Evolutionary conservation across 2,113 vertebrate species (phyloP).

Genomic region (Rhegmatorhina hoffmannsi): DNA sequence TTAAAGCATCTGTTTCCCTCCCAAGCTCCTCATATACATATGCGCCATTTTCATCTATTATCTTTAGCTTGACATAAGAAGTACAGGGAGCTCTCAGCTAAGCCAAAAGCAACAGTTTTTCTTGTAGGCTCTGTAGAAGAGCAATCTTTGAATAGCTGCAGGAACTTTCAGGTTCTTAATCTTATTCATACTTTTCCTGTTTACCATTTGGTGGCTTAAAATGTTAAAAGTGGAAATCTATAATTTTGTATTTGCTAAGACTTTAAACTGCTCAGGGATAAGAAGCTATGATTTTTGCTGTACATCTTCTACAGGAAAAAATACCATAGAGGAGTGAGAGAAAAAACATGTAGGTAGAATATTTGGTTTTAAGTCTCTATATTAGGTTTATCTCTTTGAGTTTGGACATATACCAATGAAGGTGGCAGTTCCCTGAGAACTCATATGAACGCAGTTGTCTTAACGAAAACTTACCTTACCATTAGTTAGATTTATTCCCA

Average conservation of each 20-base stretch:
- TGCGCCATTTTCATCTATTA: slow-evolving; percentile 30
- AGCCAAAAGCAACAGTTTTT: slow-evolving; percentile 35
- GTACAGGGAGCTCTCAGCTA: neutral
- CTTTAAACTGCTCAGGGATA: neutral
- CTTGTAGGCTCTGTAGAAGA: neutral
- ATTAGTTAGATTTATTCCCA: neutral
- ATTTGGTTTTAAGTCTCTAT: neutral
- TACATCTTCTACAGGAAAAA: neutral
- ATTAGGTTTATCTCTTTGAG: neutral
- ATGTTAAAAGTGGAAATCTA: neutral
- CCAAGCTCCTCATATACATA: neutral
- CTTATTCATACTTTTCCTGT: neutral
- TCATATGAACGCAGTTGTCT: neutral
- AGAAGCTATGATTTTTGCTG: neutral
- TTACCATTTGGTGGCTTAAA: slow-evolving; percentile 13
- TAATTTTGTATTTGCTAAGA: neutral
- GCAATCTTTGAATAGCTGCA: slow-evolving; percentile 11
- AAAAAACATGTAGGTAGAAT: neutral
- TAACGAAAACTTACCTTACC: neutral
- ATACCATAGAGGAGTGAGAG: neutral
- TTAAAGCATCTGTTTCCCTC: slow-evolving; percentile 41
- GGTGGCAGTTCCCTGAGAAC: neutral
- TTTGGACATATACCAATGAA: neutral
- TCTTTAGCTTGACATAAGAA: slow-evolving; percentile 32
- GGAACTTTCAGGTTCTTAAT: slow-evolving; percentile 4